Evolutionary conservation across 1,140 invertebrate genomes (phyloP), one percentile per base, ranked within the genome.

Genomic region (Polypedilum pembai): DNA sequence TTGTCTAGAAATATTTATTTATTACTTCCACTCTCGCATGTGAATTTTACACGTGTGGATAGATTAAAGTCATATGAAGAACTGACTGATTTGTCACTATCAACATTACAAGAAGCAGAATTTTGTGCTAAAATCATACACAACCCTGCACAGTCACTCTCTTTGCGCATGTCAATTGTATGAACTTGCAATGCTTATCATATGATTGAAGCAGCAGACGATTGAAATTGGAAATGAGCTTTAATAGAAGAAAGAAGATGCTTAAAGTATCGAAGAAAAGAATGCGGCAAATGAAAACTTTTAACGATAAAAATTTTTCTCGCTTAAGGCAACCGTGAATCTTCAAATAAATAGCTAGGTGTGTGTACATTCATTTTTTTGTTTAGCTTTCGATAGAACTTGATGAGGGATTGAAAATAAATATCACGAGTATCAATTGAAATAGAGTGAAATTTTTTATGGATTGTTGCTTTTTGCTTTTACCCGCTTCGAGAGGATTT

Each of bases 51-150:
- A 12, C 45, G 45, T 56, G 45, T n/a, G 12, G n/a, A 56, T n/a
- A 4, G n/a, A n/a, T n/a, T 56, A 3, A 56, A n/a, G n/a, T 56
- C 15, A 4, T 12, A n/a, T 15, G 45, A 56, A 56, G n/a, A n/a
- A 56, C 45, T 56, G 45, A 56, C 45, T 56, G 45, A n/a, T n/a
- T 56, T 56, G 45, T 56, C 45, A 56, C n/a, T 56, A 56, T 56
- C 45, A 56, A 56, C 45, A 56, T 8, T 56, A 10, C 45, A 56
- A 15, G 15, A 56, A 56, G 24, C 24, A 33, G 45, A 56, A n/a
- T 56, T 56, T 45, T 56, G 45, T 56, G 45, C 45, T 56, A 56
- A 56, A 56, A 56, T 12, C 4, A 4, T 56, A 15, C 45, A 12
- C 12, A 15, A 56, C 45, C 45, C 45, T 56, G 45, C 45, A 12